phyloP scores from a whole-genome alignment of 1,140 invertebrate genomes.

The Calephelis nemesis region DNA sequence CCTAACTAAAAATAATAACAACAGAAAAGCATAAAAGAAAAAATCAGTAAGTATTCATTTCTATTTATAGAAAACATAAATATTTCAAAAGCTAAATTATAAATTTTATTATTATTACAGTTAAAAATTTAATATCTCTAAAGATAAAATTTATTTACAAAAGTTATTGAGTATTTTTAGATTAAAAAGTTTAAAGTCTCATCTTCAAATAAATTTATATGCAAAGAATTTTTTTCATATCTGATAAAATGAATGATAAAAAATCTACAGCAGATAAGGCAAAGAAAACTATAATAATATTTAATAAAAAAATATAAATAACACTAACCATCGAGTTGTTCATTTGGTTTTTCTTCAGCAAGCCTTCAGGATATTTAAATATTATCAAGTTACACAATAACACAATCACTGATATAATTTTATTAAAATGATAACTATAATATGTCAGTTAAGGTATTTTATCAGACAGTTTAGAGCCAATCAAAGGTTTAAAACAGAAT shows the following conservation, averaged over 20 bases:
- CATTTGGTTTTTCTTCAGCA: constrained; percentile 4
- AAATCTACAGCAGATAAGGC: constrained; percentile 33
- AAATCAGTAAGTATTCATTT: too few species aligned
- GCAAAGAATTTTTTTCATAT: constrained; percentile 27
- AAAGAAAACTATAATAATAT: constrained; percentile 21
- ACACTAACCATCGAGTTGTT: constrained; percentile 9
- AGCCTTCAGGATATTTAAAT: constrained; percentile 3
- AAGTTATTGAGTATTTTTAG: neutral
- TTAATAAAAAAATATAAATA: constrained; percentile 22
- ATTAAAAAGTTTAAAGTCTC: constrained; percentile 1
- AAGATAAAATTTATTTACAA: too few species aligned
- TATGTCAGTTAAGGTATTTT: constrained; percentile 54
- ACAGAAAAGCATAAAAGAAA: too few species aligned
- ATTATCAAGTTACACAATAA: constrained; percentile 9
- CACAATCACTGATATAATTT: constrained; percentile 44
- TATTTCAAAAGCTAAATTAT: too few species aligned
- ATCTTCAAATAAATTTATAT: neutral
- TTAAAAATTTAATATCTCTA: too few species aligned
- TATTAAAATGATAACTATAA: constrained; percentile 46
- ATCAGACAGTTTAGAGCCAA: constrained; percentile 66
- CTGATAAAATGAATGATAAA: constrained; percentile 30
- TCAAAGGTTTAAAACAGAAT: constrained; percentile 71
- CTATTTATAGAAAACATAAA: too few species aligned
- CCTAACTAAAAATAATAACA: too few species aligned
- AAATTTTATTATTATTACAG: too few species aligned